Evolutionary conservation across 2,797 vertebrate genomes (phyloP).

Genomic region (Astyanax mexicanus): DNA sequence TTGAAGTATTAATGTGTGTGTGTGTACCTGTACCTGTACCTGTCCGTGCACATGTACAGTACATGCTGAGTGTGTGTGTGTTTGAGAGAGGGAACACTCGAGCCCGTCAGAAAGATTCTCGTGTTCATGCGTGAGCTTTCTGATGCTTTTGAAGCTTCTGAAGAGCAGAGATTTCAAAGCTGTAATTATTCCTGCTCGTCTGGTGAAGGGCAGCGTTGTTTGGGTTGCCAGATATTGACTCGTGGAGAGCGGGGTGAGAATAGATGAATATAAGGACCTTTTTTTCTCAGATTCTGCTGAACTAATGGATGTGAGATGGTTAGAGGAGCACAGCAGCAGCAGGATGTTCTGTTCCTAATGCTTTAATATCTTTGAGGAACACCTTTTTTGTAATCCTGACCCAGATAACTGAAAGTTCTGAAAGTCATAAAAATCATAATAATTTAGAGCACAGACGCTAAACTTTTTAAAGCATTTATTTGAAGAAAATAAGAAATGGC

Average conservation of each 20-base stretch:
- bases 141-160: too few relatives aligned
- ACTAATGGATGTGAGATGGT: too few relatives aligned
- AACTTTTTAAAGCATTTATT: too few relatives aligned
- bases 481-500: too few relatives aligned
- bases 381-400: too few relatives aligned
- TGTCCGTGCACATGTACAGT: neutral
- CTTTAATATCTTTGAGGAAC: neutral
- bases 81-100: conserved; percentile 26
- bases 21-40: neutral
- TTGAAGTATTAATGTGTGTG: too few relatives aligned
- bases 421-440: too few relatives aligned
- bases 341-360: neutral
- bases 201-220: conserved; percentile 6
- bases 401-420: too few relatives aligned
- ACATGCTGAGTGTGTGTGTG: conserved; percentile 1
- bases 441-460: too few relatives aligned
- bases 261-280: neutral
- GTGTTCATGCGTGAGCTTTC: conserved; percentile 39
- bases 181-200: too few relatives aligned
- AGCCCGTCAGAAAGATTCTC: conserved; percentile 38
- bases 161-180: too few relatives aligned
- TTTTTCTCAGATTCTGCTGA: neutral
- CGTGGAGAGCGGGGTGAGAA: conserved; percentile 20
- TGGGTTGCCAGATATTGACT: conserved; percentile 17
- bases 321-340: neutral